Evolutionary conservation across 2,113 vertebrate genomes (phyloP).

Genomic region (Petromus typicus): DNA sequence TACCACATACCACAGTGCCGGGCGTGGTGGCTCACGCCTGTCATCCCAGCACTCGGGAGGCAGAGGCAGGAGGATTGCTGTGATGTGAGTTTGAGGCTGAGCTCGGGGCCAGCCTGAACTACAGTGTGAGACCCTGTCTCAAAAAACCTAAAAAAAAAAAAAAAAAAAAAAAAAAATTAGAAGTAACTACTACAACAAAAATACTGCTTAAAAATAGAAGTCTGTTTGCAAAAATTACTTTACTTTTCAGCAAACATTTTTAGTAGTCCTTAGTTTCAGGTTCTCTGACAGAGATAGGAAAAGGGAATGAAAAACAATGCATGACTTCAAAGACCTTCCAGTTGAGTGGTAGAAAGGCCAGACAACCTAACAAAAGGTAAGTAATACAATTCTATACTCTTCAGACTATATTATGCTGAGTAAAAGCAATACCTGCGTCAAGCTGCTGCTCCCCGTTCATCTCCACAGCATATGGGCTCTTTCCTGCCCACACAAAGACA

Average conservation of each 20-base stretch:
- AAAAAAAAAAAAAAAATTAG: slow-evolving; percentile 39
- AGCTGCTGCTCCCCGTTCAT: slow-evolving; percentile 90
- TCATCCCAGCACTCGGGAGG: too few relatives aligned
- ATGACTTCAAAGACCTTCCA: slow-evolving; percentile 18
- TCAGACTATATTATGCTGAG: slow-evolving; percentile 19
- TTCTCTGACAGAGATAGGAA: neutral
- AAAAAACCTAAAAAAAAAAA: too few relatives aligned
- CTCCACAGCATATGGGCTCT: slow-evolving; percentile 83
- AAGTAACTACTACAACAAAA: slow-evolving; percentile 43
- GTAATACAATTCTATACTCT: neutral
- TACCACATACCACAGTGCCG: too few relatives aligned
- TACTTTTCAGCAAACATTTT: slow-evolving; percentile 40
- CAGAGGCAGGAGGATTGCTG: too few relatives aligned
- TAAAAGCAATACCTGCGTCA: slow-evolving; percentile 86
- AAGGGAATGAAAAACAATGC: neutral
- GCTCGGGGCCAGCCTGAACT: too few relatives aligned
- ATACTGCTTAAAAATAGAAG: neutral
- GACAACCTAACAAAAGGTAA: neutral
- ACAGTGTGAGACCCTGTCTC: too few relatives aligned
- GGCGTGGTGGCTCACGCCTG: too few relatives aligned
- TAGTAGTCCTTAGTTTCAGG: neutral
- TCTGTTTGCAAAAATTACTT: slow-evolving; percentile 25
- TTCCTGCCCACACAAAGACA: slow-evolving; percentile 56
- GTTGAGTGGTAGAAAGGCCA: slow-evolving; percentile 3
- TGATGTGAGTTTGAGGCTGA: too few relatives aligned